Evolutionary conservation across 1,140 invertebrate genomes (phyloP).

Genomic region (Linepithema humile): DNA sequence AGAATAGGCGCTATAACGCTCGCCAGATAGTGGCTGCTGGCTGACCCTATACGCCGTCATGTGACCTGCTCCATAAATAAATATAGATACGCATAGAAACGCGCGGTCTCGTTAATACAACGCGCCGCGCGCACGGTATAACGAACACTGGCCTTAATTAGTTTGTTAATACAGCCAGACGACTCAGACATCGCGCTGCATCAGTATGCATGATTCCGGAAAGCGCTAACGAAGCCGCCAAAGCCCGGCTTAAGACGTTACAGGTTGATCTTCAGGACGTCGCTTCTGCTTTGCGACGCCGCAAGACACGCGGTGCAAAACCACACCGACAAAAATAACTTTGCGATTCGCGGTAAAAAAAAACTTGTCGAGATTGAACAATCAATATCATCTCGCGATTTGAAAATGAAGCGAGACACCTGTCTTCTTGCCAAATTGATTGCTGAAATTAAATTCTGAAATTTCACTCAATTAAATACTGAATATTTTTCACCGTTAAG

Average conservation of each 20-base stretch:
- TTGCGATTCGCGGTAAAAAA: neutral
- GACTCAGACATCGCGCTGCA: neutral
- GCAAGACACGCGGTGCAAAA: neutral
- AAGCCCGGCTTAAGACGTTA: neutral
- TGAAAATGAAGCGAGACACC: neutral
- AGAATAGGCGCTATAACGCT: constrained; percentile 4
- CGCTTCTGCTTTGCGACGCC: neutral
- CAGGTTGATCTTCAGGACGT: neutral
- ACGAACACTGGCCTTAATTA: constrained; percentile 51
- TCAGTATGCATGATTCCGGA: neutral
- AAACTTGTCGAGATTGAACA: neutral
- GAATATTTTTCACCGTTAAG: too few species aligned
- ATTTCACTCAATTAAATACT: too few species aligned
- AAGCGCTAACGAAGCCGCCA: neutral
- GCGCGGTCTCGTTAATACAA: constrained; percentile 36
- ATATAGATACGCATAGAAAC: constrained; percentile 48
- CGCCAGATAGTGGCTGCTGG: neutral
- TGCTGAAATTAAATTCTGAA: neutral
- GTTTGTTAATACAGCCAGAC: constrained; percentile 37
- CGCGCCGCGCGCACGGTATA: neutral
- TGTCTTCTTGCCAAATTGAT: neutral
- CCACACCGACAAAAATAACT: neutral
- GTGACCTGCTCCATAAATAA: constrained; percentile 50
- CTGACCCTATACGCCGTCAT: constrained; percentile 24
- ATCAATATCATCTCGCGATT: neutral